Percentiles rank a stretch among this genome's conserved stretches.
phyloP scores from a whole-genome alignment of 2,113 vertebrate genomes.

The Mastomys coucha region DNA sequence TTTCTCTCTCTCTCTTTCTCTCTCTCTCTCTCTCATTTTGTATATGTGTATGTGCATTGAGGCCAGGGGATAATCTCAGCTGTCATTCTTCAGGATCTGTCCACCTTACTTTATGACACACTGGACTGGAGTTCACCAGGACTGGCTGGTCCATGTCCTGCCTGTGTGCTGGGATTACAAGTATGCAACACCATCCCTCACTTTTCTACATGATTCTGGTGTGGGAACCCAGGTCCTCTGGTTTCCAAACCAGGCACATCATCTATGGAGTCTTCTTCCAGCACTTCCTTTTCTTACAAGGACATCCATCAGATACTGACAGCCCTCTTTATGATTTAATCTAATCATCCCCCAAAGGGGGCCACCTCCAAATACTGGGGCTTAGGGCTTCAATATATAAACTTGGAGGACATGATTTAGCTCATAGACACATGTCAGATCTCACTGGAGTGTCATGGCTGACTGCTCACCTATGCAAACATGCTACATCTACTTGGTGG shows the following conservation, averaged over 20 bases:
- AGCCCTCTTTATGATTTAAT: not conserved
- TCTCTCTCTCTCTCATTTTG: rapidly evolving
- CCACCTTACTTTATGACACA: not conserved
- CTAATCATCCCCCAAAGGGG: not conserved
- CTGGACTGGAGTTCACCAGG: not conserved
- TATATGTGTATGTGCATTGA: not conserved
- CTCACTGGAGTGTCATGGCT: not conserved
- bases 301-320: not conserved
- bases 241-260: not conserved
- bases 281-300: not conserved
- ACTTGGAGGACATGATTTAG: not conserved
- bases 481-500: not conserved
- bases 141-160: not conserved
- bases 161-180: not conserved
- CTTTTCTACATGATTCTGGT: not conserved
- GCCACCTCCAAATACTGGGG: not conserved
- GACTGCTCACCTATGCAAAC: not conserved
- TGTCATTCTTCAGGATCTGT: not conserved
- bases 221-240: not conserved
- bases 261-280: not conserved
- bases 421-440: not conserved
- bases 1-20: not conserved
- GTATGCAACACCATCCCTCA: not conserved
- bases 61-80: too few species aligned
- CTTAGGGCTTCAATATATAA: not conserved